phyloP scores from a whole-genome alignment of 2,113 vertebrate genomes.

The Centropus bengalensis region DNA sequence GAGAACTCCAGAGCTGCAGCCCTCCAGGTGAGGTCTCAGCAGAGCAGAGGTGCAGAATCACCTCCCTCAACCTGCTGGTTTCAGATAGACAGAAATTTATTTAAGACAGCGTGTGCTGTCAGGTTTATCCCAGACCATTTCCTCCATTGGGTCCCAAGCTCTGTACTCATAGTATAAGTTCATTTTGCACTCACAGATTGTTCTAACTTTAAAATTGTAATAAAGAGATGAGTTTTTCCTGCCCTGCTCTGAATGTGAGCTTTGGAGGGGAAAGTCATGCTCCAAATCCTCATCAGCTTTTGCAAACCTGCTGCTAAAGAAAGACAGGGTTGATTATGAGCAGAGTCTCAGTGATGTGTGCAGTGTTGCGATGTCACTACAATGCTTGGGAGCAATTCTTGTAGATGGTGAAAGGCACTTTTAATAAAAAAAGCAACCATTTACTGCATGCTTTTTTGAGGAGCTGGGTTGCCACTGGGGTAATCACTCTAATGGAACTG shows the following conservation, averaged over 20 bases:
- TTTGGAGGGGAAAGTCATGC: not conserved
- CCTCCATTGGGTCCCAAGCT: not conserved
- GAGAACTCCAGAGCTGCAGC: no score
- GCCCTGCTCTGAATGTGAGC: not conserved
- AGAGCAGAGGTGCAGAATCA: no score
- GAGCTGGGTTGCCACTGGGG: not conserved
- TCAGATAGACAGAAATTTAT: not conserved
- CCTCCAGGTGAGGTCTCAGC: no score
- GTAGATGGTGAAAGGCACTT: not conserved
- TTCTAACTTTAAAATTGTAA: not conserved
- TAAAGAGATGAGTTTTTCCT: not conserved
- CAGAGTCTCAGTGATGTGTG: not conserved
- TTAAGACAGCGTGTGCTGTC: not conserved
- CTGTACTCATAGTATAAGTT: not conserved
- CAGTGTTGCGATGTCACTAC: not conserved
- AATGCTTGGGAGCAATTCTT: not conserved
- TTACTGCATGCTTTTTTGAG: not conserved
- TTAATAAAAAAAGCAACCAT: not conserved
- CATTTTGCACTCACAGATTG: not conserved
- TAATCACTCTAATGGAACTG: not conserved
- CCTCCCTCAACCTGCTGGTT: no score
- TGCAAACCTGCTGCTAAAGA: not conserved
- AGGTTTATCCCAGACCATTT: not conserved
- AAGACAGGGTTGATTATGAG: accelerated
- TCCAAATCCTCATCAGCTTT: not conserved